These are phyloP conservation scores for Ptychodera flava DNA, from an alignment of 35 echinoderm and acorn worm genomes.

Conservation along the genomic window DNA sequence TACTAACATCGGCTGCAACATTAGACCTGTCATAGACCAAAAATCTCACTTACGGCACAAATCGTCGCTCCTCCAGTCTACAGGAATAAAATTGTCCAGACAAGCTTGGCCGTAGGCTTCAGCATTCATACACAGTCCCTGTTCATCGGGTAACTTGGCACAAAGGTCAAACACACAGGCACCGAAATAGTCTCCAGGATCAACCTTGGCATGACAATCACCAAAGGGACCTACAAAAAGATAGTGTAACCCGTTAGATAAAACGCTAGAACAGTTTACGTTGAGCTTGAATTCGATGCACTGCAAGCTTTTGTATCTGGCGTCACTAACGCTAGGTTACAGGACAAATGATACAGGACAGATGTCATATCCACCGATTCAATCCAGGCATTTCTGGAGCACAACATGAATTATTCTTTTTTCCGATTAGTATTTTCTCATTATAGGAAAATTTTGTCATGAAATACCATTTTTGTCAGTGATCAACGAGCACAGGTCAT, in stretches of 20 bases:
- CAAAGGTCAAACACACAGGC: slow-evolving; percentile 32
- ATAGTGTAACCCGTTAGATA: no score
- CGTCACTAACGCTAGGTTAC: no score
- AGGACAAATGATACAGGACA: no score
- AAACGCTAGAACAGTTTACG: no score
- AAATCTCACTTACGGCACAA: slow-evolving; percentile 25
- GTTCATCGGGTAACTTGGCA: background rate
- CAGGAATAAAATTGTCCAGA: background rate
- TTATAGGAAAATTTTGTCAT: background rate
- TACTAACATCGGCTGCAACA: no score
- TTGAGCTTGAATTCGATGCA: no score
- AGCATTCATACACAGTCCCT: background rate
- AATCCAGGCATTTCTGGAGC: no score
- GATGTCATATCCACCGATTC: no score
- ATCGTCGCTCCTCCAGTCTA: slow-evolving; percentile 4
- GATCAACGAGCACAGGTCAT: background rate
- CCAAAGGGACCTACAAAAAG: slow-evolving; percentile 13
- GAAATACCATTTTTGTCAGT: background rate
- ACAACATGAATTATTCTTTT: no score
- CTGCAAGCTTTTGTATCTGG: no score
- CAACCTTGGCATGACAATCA: slow-evolving; percentile 8
- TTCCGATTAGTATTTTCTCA: no score
- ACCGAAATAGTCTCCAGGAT: slow-evolving; percentile 4
- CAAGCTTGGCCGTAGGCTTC: slow-evolving; percentile 31
- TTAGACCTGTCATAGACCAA: no score